These are phyloP conservation scores for Aphelocoma californica DNA, from an alignment of 2,797 vertebrate genomes.

Conservation along the genomic window DNA sequence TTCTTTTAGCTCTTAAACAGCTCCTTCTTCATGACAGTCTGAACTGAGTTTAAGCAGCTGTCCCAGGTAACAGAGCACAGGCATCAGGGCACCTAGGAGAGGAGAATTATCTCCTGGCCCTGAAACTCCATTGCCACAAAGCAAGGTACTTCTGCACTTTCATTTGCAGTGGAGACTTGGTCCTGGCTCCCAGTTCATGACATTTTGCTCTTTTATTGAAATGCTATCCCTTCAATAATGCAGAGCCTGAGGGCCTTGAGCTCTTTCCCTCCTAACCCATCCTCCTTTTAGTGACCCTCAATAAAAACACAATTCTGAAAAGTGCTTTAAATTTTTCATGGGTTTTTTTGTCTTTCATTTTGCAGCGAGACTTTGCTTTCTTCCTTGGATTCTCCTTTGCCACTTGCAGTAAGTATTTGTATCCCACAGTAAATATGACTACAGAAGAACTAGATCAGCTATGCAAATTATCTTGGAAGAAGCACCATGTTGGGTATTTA, in stretches of 20 bases:
- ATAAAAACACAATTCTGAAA: not conserved
- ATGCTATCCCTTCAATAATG: not conserved
- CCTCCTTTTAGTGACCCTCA: not conserved
- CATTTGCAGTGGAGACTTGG: not conserved
- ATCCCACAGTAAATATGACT: not conserved
- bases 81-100: not conserved
- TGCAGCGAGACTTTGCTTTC: not conserved
- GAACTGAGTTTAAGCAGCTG: not conserved
- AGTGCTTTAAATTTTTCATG: not conserved
- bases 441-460: not conserved
- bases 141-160: not conserved
- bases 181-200: not conserved
- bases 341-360: not conserved
- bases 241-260: not conserved
- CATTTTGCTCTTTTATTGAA: not conserved
- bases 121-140: not conserved
- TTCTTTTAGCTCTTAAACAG: not conserved
- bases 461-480: not conserved
- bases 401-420: not conserved
- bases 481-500: not conserved
- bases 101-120: not conserved
- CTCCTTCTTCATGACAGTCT: not conserved
- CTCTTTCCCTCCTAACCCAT: not conserved
- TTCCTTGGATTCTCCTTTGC: not conserved
- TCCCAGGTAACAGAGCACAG: not conserved